phyloP scores from a whole-genome alignment of 2,797 vertebrate genomes.

The Leucoraja ocellata region DNA sequence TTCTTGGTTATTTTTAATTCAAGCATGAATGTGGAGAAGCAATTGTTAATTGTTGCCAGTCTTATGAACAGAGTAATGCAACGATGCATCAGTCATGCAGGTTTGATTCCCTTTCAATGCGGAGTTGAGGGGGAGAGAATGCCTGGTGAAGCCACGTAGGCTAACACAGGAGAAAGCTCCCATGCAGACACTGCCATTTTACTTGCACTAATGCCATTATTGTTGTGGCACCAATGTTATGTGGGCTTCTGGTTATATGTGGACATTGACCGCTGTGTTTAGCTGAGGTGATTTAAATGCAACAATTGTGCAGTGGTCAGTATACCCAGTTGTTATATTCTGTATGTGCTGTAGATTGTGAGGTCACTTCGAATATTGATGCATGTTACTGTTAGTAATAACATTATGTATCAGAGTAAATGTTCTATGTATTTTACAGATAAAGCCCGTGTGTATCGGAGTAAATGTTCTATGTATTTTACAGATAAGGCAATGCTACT shows the following conservation, averaged over 20 bases:
- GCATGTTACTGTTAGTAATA: neutral
- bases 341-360: neutral
- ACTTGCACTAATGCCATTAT: conserved; percentile 8
- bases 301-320: neutral
- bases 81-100: neutral
- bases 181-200: neutral
- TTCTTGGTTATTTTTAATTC: neutral
- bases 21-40: neutral
- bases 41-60: neutral
- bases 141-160: too few relatives aligned
- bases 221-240: neutral
- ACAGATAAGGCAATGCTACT: neutral
- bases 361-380: neutral
- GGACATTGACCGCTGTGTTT: neutral
- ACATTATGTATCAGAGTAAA: neutral
- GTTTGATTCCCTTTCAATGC: neutral
- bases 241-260: neutral
- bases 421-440: conserved; percentile 19
- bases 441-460: neutral
- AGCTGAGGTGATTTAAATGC: conserved; percentile 28
- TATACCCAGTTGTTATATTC: conserved; percentile 10
- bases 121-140: too few relatives aligned
- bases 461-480: conserved; percentile 11
- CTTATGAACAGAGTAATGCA: neutral
- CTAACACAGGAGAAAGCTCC: neutral